Percentiles rank a stretch among this genome's conserved stretches.
Conservation (phyloP, 2,113 vertebrate genomes). For the Gasterosteus aculeatus region DNA sequence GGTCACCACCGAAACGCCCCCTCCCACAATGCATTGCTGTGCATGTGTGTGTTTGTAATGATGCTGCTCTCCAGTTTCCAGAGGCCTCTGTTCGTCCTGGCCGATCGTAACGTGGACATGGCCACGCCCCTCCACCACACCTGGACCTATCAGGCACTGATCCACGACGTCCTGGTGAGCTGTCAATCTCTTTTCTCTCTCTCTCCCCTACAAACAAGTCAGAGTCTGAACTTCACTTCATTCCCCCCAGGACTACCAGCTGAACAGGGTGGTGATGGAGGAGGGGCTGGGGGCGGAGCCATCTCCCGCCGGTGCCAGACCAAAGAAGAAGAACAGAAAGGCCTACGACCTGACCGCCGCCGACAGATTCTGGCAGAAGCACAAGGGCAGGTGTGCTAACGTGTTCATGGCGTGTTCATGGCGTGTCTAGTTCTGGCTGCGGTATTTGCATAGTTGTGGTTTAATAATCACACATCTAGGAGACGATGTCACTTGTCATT, state of each 20-base stretch:
- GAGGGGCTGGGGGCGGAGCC: constrained; percentile 86
- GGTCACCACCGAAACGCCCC: not conserved
- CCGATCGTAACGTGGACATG: constrained; percentile 97
- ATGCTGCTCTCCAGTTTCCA: constrained; percentile 87
- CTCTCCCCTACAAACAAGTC: constrained; percentile 15
- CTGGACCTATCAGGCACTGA: constrained; percentile 98
- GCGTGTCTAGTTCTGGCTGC: too few relatives aligned
- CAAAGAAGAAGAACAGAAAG: constrained; percentile 96
- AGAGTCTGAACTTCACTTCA: not conserved
- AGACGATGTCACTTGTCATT: too few relatives aligned
- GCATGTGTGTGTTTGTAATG: not conserved
- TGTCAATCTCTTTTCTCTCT: constrained; percentile 3
- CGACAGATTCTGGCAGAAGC: constrained; percentile 98
- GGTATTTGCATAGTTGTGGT: too few relatives aligned
- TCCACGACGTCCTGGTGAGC: constrained; percentile 95
- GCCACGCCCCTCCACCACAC: constrained; percentile 98
- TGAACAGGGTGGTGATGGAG: constrained; percentile 94
- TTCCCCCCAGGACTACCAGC: constrained; percentile 88
- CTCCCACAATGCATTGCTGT: constrained; percentile 26
- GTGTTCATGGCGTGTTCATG: too few relatives aligned
- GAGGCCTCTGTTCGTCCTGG: constrained; percentile 94
- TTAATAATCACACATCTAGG: too few relatives aligned
- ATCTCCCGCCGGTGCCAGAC: constrained; percentile 91
- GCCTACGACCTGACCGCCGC: constrained; percentile 93
- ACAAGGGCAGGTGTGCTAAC: constrained; percentile 93